These are phyloP conservation scores for Coregonus sp. DNA, from an alignment of 2,797 vertebrate genomes.

Conservation along the genomic window DNA sequence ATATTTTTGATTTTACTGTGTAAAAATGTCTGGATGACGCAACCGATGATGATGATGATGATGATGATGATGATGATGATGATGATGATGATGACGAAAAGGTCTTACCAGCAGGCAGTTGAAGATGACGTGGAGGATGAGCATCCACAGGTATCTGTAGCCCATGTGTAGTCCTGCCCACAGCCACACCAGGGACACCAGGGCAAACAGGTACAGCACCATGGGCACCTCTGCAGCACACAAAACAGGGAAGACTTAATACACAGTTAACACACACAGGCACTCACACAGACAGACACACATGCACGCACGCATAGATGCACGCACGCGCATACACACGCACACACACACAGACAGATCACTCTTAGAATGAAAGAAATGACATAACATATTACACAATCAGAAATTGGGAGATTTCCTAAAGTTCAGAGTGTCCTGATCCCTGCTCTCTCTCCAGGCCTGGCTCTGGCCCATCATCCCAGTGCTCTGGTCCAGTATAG, in stretches of 20 bases:
- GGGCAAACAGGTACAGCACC: constrained; percentile 88
- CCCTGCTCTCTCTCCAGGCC: no score
- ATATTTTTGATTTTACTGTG: no score
- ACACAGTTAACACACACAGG: not conserved
- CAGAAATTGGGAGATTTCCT: no score
- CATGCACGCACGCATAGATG: constrained; percentile 1
- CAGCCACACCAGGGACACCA: constrained; percentile 90
- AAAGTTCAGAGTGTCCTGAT: no score
- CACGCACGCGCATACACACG: constrained; percentile 1
- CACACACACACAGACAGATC: not conserved
- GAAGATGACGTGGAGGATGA: constrained; percentile 93
- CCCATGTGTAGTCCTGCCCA: constrained; percentile 96
- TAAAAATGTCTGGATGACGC: not conserved
- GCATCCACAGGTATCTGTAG: constrained; percentile 92
- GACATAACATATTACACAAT: no score
- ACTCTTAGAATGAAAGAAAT: no score
- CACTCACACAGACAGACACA: not conserved
- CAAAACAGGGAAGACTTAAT: not conserved
- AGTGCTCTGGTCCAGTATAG: not conserved
- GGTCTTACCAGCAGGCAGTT: constrained; percentile 91
- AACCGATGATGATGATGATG: not conserved
- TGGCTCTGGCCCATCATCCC: not conserved
- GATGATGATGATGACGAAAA: no score
- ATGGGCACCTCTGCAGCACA: constrained; percentile 89
- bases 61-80: not conserved